These are phyloP conservation scores for Myotis lucifugus DNA, from an alignment of 2,113 vertebrate species.

Conservation along the genomic window DNA sequence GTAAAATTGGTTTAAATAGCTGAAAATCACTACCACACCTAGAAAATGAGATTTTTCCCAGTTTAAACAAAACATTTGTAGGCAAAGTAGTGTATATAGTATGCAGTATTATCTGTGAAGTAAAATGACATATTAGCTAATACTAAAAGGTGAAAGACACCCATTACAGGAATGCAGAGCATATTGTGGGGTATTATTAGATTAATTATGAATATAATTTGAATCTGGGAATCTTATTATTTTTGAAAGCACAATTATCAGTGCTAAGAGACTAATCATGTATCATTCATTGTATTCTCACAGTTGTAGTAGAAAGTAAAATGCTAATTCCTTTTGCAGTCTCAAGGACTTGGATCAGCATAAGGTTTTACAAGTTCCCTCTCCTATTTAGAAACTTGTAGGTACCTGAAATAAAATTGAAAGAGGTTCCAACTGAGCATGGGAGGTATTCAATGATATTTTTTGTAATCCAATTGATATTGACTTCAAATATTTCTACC, in stretches of 20 bases:
- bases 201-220: constrained; percentile 60
- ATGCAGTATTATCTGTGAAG: constrained; percentile 59
- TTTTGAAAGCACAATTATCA: constrained; percentile 65
- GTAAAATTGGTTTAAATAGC: constrained; percentile 44
- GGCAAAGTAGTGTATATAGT: constrained; percentile 17
- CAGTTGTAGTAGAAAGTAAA: constrained; percentile 54
- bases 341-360: constrained; percentile 51
- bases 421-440: background rate
- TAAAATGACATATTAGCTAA: constrained; percentile 56
- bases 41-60: constrained; percentile 57
- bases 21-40: constrained; percentile 45
- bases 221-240: constrained; percentile 47
- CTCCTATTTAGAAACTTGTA: constrained; percentile 5
- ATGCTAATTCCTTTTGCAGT: constrained; percentile 61
- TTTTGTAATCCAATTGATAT: constrained; percentile 27
- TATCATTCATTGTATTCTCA: constrained; percentile 44
- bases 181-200: constrained; percentile 61
- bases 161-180: constrained; percentile 66
- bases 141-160: constrained; percentile 65
- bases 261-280: background rate
- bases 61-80: constrained; percentile 25
- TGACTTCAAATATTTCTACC: constrained; percentile 33
- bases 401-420: constrained; percentile 7
- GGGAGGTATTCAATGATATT: background rate
- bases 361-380: background rate